Percentiles rank a stretch among this genome's conserved stretches.
These are phyloP conservation scores for Gryon sp. DNA, from an alignment of 1,140 invertebrate species.

Conservation along the genomic window DNA sequence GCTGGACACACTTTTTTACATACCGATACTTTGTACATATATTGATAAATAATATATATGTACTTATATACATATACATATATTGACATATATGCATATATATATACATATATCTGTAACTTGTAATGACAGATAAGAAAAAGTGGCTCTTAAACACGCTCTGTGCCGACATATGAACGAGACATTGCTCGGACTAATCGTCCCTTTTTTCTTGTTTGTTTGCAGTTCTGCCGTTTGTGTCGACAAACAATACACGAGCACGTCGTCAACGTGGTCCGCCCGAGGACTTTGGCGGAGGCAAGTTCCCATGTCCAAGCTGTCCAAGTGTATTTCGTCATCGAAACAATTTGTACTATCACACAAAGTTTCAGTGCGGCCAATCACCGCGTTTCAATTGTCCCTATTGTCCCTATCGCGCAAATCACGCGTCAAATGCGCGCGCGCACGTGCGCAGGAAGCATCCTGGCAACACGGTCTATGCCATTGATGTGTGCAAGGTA, in stretches of 20 bases:
- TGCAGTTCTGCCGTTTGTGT: slow-evolving; percentile 41
- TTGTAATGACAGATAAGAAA: too few relatives aligned
- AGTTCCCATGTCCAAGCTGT: slow-evolving; percentile 49
- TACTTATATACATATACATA: too few relatives aligned
- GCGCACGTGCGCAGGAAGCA: slow-evolving; percentile 71
- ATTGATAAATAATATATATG: too few relatives aligned
- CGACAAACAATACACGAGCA: slow-evolving; percentile 30
- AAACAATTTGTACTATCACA: slow-evolving; percentile 82
- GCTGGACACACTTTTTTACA: too few relatives aligned
- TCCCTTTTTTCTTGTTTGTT: slow-evolving; percentile 48
- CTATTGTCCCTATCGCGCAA: slow-evolving; percentile 74
- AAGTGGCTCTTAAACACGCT: too few relatives aligned
- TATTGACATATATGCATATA: too few relatives aligned
- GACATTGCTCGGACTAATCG: slow-evolving; percentile 28
- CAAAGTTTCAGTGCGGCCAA: slow-evolving; percentile 81
- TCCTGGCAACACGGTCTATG: slow-evolving; percentile 55
- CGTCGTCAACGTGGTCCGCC: slow-evolving; percentile 26
- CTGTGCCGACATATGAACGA: too few relatives aligned
- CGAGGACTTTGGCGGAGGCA: slow-evolving; percentile 45
- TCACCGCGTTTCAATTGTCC: slow-evolving; percentile 82
- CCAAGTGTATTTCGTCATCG: slow-evolving; percentile 81
- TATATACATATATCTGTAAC: background rate
- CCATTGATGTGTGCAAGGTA: slow-evolving; percentile 62
- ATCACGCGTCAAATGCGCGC: slow-evolving; percentile 72
- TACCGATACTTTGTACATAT: too few relatives aligned